These are phyloP conservation scores for Rhingia rostrata DNA, from an alignment of 2,888 invertebrate genomes.

Conservation along the genomic window DNA sequence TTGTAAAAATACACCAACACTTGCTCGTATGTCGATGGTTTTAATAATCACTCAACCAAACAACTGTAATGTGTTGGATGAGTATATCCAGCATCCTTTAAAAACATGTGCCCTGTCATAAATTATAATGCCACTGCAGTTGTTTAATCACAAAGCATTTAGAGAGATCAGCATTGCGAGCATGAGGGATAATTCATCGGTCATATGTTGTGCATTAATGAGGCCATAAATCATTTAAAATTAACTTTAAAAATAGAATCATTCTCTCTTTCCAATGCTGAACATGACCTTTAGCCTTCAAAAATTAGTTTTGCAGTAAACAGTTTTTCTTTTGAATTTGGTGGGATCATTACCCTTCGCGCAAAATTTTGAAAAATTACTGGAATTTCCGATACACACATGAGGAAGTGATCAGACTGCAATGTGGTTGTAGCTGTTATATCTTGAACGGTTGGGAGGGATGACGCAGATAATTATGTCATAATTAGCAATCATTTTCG, in stretches of 20 bases:
- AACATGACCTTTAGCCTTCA: conserved; percentile 35
- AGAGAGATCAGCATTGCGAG: background rate
- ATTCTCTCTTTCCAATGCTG: background rate
- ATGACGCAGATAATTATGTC: conserved; percentile 29
- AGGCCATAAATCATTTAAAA: conserved; percentile 33
- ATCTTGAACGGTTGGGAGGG: background rate
- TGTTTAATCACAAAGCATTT: conserved; percentile 29
- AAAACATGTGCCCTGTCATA: conserved; percentile 16
- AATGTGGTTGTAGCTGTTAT: background rate
- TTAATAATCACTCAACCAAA: too few species aligned
- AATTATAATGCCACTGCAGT: conserved; percentile 20
- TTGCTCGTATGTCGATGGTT: too few species aligned
- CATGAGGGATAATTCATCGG: conserved; percentile 33
- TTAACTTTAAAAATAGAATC: conserved; percentile 36
- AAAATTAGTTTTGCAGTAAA: conserved; percentile 16
- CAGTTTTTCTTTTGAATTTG: background rate
- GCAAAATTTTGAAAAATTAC: background rate
- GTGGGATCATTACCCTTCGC: conserved; percentile 2
- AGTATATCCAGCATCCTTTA: background rate
- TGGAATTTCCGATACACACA: background rate
- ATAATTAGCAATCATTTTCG: conserved; percentile 30
- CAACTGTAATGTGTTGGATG: too few species aligned
- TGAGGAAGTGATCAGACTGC: background rate
- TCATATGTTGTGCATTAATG: conserved; percentile 49
- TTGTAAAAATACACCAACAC: too few species aligned